Percentiles rank a stretch among this genome's conserved stretches.
phyloP scores from a whole-genome alignment of 30 jellyfish, hydroid and myxozoan species.

The Pelagia noctiluca region DNA sequence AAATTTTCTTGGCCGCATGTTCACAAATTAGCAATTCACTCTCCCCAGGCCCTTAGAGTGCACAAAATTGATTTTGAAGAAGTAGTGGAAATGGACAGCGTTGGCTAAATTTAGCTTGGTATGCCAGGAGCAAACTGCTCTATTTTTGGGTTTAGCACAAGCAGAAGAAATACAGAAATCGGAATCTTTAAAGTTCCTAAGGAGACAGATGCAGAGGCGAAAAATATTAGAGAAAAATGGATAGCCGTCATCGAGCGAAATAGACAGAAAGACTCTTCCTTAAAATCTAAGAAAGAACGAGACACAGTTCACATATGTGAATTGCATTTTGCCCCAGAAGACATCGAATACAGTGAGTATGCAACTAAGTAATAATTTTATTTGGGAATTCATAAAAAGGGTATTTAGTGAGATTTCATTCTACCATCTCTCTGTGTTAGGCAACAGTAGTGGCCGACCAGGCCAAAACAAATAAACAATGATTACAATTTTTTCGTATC shows the following conservation, averaged over 20 bases:
- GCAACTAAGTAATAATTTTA: conserved; percentile 28
- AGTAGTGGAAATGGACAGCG: neutral
- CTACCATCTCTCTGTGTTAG: neutral
- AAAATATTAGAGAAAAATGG: conserved; percentile 56
- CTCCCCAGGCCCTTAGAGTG: conserved; percentile 45
- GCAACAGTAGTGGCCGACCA: neutral
- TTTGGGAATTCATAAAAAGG: neutral
- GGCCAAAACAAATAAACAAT: neutral
- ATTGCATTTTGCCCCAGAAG: conserved; percentile 72
- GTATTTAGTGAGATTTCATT: neutral
- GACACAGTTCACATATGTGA: conserved; percentile 60
- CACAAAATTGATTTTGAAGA: neutral
- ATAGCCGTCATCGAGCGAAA: conserved; percentile 54
- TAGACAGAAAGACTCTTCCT: conserved; percentile 58
- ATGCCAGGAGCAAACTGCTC: conserved; percentile 72
- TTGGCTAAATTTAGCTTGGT: neutral
- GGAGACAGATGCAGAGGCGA: conserved; percentile 58
- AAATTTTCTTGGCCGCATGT: neutral
- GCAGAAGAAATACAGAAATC: conserved; percentile 46
- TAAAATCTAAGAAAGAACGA: conserved; percentile 53
- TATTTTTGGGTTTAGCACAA: conserved; percentile 56
- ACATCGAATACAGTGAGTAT: conserved; percentile 73
- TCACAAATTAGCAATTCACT: conserved; percentile 7
- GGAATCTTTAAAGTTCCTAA: conserved; percentile 62
- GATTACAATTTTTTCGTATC: no score